These are phyloP conservation scores for Dinomys branickii DNA, from an alignment of 2,113 vertebrate genomes.

Conservation along the genomic window DNA sequence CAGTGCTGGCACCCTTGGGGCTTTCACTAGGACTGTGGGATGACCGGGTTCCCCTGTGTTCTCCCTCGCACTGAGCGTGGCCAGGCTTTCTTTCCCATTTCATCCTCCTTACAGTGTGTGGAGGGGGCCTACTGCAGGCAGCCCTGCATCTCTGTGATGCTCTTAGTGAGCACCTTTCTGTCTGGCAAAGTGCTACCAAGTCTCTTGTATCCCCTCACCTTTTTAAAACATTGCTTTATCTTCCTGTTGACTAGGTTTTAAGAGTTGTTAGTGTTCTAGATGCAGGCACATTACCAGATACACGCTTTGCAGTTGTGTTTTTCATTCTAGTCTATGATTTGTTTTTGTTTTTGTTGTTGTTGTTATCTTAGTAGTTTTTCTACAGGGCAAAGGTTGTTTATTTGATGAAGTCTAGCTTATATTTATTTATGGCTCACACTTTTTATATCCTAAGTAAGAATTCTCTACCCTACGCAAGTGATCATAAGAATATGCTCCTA, in stretches of 20 bases:
- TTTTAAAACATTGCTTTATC: not conserved
- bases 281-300: not conserved
- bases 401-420: constrained; percentile 17
- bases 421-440: not conserved
- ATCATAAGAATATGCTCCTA: not conserved
- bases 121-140: not conserved
- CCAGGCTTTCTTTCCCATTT: not conserved
- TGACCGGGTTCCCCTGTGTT: not conserved
- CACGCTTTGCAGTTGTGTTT: not conserved
- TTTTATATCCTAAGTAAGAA: not conserved
- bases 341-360: constrained; percentile 18
- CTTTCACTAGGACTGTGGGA: not conserved
- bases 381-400: not conserved
- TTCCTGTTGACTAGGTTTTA: not conserved
- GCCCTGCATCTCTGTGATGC: not conserved
- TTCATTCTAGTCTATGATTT: not conserved
- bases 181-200: not conserved
- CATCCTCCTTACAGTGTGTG: not conserved
- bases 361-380: not conserved
- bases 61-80: not conserved
- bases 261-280: not conserved
- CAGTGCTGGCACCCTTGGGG: rapidly evolving
- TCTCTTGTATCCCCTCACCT: not conserved
- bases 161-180: not conserved
- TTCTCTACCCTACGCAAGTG: not conserved